phyloP scores from a whole-genome alignment of 2,888 invertebrate species.

The Agonopterix heracliana region DNA sequence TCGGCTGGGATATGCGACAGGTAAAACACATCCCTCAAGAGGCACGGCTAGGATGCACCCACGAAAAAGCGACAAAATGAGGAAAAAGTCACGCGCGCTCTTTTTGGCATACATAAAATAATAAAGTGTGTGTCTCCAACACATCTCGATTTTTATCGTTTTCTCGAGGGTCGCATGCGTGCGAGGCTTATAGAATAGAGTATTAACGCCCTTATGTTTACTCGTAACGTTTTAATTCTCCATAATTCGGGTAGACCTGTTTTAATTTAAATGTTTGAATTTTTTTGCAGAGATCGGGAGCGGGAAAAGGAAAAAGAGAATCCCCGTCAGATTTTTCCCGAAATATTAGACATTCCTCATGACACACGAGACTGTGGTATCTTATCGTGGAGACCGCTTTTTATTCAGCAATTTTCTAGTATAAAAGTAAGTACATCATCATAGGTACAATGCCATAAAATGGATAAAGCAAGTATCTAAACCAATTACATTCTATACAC shows the following conservation, averaged over 20 bases:
- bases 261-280: not conserved
- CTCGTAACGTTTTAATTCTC: not conserved
- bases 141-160: no score
- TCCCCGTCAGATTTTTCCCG: conserved; percentile 74
- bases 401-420: conserved; percentile 91
- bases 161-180: not conserved
- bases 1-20: conserved; percentile 84
- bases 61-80: no score
- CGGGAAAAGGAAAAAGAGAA: conserved; percentile 77
- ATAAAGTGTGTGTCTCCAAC: no score
- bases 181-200: not conserved
- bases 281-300: conserved; percentile 58
- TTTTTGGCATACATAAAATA: no score
- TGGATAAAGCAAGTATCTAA: not conserved
- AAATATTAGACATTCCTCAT: conserved; percentile 79
- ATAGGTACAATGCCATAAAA: not conserved
- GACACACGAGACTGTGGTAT: conserved; percentile 92
- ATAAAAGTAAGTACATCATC: conserved; percentile 81
- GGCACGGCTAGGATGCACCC: not conserved
- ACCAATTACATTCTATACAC: not conserved
- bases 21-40: conserved; percentile 31
- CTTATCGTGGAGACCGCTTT: conserved; percentile 88
- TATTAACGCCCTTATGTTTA: no score
- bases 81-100: no score
- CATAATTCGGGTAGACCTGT: no score